Base-by-base conservation (phyloP, 1,140 invertebrate species). In the Bradynema listronoti region DNA sequence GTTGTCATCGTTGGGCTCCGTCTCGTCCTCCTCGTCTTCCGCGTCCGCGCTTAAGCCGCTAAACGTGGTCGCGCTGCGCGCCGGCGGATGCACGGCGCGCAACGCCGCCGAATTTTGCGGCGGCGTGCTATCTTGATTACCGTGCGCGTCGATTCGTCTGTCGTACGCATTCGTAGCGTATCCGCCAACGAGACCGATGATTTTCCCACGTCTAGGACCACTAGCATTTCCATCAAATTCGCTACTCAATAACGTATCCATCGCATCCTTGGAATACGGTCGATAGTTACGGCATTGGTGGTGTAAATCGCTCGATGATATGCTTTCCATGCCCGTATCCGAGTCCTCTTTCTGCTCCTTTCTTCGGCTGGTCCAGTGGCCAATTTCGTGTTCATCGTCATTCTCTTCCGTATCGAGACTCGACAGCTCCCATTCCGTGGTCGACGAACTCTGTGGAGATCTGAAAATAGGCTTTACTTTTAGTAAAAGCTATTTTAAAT, bases 241-340 rank as follows among this genome's bases (percentile, higher is more conserved):
- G 22, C 45, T 2, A n/a, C n/a, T n/a, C n/a, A n/a, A n/a, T n/a
- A n/a, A n/a, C n/a, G n/a, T n/a, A n/a, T n/a, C n/a, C n/a, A n/a
- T n/a, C n/a, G n/a, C n/a, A n/a, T n/a, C n/a, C n/a, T n/a, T n/a
- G 9, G n/a, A n/a, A n/a, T n/a, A n/a, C n/a, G n/a, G n/a, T n/a
- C n/a, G n/a, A n/a, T 0, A 57, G 24, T 63, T 51, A 51, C 16
- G 7, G 29, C 27, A 42, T 3, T 46, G 39, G 19, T 56, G 39
- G 27, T 74, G 63, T 16, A 69, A 27, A 34, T 72, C 66, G 14
- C 49, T 58, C 24, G 69, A 72, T 0, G 71, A 73, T 71, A 72
- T 72, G 2, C 65, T 69, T 55, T 71, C 69, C 70, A 72, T 72
- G 56, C 68, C 71, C 16, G 61, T 69, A 47, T 66, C 63, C 41